Conservation (phyloP, 2,797 vertebrate genomes). For the Echeneis naucrates region DNA sequence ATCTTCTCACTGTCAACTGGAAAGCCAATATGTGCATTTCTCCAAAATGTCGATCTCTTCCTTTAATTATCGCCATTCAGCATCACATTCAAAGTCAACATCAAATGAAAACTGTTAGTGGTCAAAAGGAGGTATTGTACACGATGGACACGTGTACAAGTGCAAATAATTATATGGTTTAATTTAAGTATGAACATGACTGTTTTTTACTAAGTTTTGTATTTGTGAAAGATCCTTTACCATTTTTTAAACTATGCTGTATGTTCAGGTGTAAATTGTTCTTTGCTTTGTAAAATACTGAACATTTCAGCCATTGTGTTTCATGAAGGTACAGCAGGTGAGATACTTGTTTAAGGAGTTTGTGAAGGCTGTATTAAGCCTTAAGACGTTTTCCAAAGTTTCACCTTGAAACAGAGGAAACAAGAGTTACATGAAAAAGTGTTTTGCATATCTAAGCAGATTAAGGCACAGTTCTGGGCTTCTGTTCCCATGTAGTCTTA, state of each 20-base stretch:
- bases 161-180: slow-evolving; percentile 60
- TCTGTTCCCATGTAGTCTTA: slow-evolving; percentile 52
- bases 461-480: slow-evolving; percentile 71
- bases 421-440: slow-evolving; percentile 17
- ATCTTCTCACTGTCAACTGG: neutral
- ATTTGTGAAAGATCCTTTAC: slow-evolving; percentile 8
- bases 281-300: slow-evolving; percentile 8
- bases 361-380: slow-evolving; percentile 34
- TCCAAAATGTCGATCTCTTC: neutral
- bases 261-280: slow-evolving; percentile 1
- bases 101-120: slow-evolving; percentile 65
- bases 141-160: slow-evolving; percentile 29
- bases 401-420: slow-evolving; percentile 29
- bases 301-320: neutral
- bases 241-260: slow-evolving; percentile 8
- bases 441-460: slow-evolving; percentile 64
- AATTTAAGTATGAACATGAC: neutral
- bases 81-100: slow-evolving; percentile 73
- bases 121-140: slow-evolving; percentile 44
- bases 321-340: slow-evolving; percentile 13
- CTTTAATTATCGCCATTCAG: slow-evolving; percentile 22
- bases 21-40: neutral
- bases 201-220: slow-evolving; percentile 8
- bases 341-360: slow-evolving; percentile 13
- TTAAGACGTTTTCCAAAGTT: slow-evolving; percentile 37